Evolutionary conservation across 2,797 vertebrate species (phyloP), one percentile per base, ranked within the genome.

Genomic region (Cichlasoma orientale): DNA sequence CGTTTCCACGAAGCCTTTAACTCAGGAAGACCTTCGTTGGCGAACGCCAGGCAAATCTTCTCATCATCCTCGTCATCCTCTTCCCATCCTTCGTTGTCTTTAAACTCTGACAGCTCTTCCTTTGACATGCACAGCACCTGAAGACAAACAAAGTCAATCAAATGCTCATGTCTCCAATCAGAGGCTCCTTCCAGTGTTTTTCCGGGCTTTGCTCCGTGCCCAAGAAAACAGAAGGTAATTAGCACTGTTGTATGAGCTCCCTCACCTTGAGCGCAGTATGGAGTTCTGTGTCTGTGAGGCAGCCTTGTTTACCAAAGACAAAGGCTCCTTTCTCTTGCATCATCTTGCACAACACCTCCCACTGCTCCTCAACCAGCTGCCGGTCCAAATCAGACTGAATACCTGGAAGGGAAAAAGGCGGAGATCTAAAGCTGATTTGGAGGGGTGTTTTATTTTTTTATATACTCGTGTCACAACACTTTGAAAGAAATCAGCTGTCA

Each of bases 71-170:
- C 94, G 0, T 95, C 95, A 0, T 94, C 94, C 0, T 97, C 96
- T 82, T 96, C 96, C 97, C 96, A 97, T 50, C 95, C 95, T 11
- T 96, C 95, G 3, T 96, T 96, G 10, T 97, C 96, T 90, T 95
- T 95, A 50, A 96, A 97, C 4, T 95, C 95, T 31, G 89, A 91
- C 87, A 99, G 97, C 80, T 98, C 96, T 8, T 97, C 95, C 50
- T 88, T 72, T 3, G 96, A 92, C 97, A 99, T 97, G 78, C 94
- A 96, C n/a, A 99, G 84, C 71, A 99, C 94, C 98, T 99, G 83
- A 7, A 83, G 56, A 72, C 1, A 5, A 36, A 90, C 57, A 61
- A 18, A 63, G 33, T 3, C 12, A 38, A 7, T 11, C 9, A 47
- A 66, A 29, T 38, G 0, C 41, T 66, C 16, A 6, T 12, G 12